These are phyloP conservation scores for Meloidogyne exigua DNA, from an alignment of 1,140 invertebrate genomes.

Conservation along the genomic window DNA sequence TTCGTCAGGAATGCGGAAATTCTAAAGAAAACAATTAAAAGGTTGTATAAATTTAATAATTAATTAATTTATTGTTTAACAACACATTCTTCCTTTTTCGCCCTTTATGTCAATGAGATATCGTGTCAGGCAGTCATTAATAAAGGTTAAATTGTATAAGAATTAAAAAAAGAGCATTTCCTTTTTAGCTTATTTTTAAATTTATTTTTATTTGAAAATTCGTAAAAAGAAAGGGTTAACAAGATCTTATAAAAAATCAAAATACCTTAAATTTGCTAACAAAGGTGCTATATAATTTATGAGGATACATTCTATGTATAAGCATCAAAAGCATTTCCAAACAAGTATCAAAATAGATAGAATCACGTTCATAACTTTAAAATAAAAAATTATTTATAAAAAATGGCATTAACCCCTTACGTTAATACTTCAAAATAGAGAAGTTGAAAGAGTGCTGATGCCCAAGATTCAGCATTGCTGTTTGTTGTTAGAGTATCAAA, in stretches of 20 bases:
- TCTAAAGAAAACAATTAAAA: background rate
- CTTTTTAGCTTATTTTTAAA: no score
- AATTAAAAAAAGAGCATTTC: no score
- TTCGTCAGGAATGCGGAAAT: conserved; percentile 39
- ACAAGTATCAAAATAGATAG: conserved; percentile 50
- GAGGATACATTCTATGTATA: conserved; percentile 36
- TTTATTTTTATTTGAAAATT: no score
- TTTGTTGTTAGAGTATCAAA: conserved; percentile 49
- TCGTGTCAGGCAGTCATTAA: no score
- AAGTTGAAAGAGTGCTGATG: conserved; percentile 48
- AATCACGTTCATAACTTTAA: conserved; percentile 25
- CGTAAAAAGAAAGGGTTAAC: no score
- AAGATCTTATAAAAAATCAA: no score
- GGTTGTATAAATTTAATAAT: background rate
- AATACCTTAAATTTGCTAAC: conserved; percentile 47
- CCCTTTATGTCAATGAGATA: no score
- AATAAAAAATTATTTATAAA: background rate
- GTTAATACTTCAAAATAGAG: conserved; percentile 50
- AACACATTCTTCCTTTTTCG: no score
- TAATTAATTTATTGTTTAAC: no score
- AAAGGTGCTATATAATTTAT: conserved; percentile 34
- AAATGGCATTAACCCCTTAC: background rate
- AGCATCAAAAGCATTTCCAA: conserved; percentile 52
- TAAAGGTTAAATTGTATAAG: no score
- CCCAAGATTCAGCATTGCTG: conserved; percentile 38